Base-by-base conservation (phyloP, 37 sponge, comb jelly and placozoan genomes). In the Ianthella basta region DNA sequence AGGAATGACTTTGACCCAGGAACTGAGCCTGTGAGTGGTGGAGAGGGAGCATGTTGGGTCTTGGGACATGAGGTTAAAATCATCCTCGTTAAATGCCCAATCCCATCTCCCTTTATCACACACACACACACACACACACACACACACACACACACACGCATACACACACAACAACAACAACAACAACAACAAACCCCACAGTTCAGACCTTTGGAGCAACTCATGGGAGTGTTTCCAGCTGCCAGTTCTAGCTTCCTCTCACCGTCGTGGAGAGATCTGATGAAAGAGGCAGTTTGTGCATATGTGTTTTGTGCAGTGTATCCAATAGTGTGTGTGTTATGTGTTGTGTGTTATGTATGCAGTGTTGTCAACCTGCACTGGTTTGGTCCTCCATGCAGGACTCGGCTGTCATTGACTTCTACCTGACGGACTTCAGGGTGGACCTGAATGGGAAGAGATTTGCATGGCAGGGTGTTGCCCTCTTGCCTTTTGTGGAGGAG, bases 361-460 rank as follows among this genome's bases (percentile, higher is more conserved):
- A 61, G 8, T 44, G 8, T 44, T 44, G 8, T 10, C 8, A 44
- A 8, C 50, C 50, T 44, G 50, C 50, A 10, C 50, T 44, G 50
- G 50, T 44, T 16, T 77, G 2, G 23, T 53, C 30, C n/a, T 53
- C 16, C 73, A 34, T 39, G 38, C 39, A 95, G 94, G 91, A 94
- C 36, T 99, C 99, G 50, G 82, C 94, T 18, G 93, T 99, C 86
- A 99, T 99, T 84, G 99, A 99, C 84, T 99, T 99, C 85, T 99
- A 99, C 72, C 99, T 97, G 32, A 84, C 88, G 23, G 73, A 99
- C 72, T 99, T 99, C 86, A 95, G 86, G 77, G 85, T 99, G 16
- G 99, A 99, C 80, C 86, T 99, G 67, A 99, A 99, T 82, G 96
- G 99, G 29, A 99, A 99, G 91, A 99, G 93, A 89, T 99, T 66